phyloP scores from a whole-genome alignment of 1,140 invertebrate species.

The Drosophila nasuta region DNA sequence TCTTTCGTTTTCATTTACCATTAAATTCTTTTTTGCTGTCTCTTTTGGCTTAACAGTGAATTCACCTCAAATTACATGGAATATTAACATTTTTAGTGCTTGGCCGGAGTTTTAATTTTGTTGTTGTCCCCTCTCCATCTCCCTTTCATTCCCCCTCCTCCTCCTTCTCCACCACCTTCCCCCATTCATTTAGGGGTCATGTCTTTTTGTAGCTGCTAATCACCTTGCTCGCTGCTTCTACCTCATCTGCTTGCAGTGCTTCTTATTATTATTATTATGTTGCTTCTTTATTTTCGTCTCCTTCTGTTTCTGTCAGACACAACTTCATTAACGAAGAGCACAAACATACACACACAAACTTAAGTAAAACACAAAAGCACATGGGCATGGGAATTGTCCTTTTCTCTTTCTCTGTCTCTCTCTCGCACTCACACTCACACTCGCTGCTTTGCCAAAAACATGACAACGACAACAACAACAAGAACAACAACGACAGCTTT shows the following conservation, averaged over 20 bases:
- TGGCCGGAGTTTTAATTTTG: constrained; percentile 31
- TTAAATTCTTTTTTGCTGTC: background rate
- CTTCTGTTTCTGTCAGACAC: constrained; percentile 25
- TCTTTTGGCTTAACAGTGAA: constrained; percentile 1
- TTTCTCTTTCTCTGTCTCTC: constrained; percentile 34
- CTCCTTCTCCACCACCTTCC: background rate
- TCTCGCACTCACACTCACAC: constrained; percentile 4
- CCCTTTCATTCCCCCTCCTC: too few species aligned
- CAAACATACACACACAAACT: constrained; percentile 8
- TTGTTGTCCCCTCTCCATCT: background rate
- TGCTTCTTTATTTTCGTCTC: constrained; percentile 4
- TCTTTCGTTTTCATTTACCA: too few species aligned
- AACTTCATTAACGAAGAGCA: constrained; percentile 41
- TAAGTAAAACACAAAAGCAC: background rate
- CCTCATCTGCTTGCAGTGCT: background rate
- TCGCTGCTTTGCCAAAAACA: constrained; percentile 2
- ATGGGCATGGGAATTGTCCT: constrained; percentile 29
- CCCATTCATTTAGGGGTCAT: background rate
- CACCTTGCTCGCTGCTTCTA: constrained; percentile 10
- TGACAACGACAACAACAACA: constrained; percentile 3
- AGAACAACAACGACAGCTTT: constrained; percentile 18
- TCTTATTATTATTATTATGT: constrained; percentile 3
- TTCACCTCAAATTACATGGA: constrained; percentile 39
- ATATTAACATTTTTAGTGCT: constrained; percentile 35
- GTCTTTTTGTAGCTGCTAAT: constrained; percentile 25